Evolutionary conservation across 2,797 vertebrate genomes (phyloP), one percentile per base, ranked within the genome.

Genomic region (Danio tinwini): DNA sequence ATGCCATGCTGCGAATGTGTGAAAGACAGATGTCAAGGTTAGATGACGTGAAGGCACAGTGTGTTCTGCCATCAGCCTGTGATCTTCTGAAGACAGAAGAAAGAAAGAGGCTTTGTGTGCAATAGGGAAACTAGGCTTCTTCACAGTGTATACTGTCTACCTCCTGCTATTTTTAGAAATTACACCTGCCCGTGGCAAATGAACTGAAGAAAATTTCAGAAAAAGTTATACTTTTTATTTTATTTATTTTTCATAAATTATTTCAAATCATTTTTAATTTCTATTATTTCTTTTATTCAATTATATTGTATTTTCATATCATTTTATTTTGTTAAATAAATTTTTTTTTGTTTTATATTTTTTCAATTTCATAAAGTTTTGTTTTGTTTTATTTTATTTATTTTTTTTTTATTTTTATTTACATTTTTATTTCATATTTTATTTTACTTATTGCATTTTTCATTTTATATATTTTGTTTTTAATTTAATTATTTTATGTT

Each of bases 11-110:
- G 58, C n/a, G 65, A 83, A 14, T 72, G 67, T 62, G 58, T 76
- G 80, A 83, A 19, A 74, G 78, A 82, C 42, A 72, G 71, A 64
- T 81, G 84, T 73, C 79, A 76, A 76, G 76, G 76, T 83, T 75
- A 79, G 72, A 50, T 62, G 55, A 62, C 50, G 50, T 52, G 55
- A 29, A 65, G 44, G 12, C 56, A 53, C 67, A 58, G 53, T 53
- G 53, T 49, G 62, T 44, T 21, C 21, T 47, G 29, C 52, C 17
- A n/a, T 37, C 62, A 56, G 47, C 5, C 2, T 79, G 19, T 39
- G 53, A n/a, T 71, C 76, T 71, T 56, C 13, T 59, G 44, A 19
- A 16, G 49, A 73, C n/a, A 7, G 11, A 19, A 11, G 16, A 7
- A 73, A 72, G 49, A 64, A 14, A 71, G n/a, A 37, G 55, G 19